phyloP scores from a whole-genome alignment of 2,797 vertebrate genomes.

The Protosalanx chinensis region DNA sequence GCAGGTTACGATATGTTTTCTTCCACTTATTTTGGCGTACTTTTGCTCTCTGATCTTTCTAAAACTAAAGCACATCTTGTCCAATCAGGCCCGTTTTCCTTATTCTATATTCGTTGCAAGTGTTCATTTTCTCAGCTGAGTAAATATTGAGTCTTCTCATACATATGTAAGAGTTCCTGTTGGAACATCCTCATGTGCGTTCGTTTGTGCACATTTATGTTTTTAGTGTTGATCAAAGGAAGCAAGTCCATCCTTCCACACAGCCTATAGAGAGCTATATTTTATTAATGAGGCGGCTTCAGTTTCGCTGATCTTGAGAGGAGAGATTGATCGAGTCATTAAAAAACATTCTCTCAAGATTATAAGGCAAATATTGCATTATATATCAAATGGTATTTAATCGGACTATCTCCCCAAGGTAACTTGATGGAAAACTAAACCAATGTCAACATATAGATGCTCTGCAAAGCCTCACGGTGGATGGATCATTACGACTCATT shows the following conservation, averaged over 20 bases:
- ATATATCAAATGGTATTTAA: not conserved
- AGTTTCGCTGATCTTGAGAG: not conserved
- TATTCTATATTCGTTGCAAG: not conserved
- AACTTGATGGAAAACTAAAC: no score
- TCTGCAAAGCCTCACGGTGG: not conserved
- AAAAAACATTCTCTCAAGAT: not conserved
- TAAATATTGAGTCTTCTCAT: not conserved
- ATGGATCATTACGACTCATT: not conserved
- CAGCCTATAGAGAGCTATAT: conserved; percentile 1
- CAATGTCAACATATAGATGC: not conserved
- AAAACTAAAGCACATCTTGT: not conserved
- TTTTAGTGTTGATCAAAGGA: not conserved
- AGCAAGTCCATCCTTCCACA: not conserved
- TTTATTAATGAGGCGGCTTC: conserved; percentile 7
- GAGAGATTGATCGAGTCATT: not conserved
- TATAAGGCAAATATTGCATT: not conserved
- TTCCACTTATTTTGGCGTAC: not conserved
- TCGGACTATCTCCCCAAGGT: not conserved
- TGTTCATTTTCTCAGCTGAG: not conserved
- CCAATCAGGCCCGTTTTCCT: not conserved
- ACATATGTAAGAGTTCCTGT: not conserved
- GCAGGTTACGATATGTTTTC: not conserved
- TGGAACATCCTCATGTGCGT: not conserved
- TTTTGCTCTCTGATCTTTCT: not conserved
- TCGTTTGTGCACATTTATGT: not conserved